Percentiles rank a stretch among this genome's conserved stretches.
These are phyloP conservation scores for Lemur catta DNA, from an alignment of 2,797 vertebrate genomes.

Conservation along the genomic window DNA sequence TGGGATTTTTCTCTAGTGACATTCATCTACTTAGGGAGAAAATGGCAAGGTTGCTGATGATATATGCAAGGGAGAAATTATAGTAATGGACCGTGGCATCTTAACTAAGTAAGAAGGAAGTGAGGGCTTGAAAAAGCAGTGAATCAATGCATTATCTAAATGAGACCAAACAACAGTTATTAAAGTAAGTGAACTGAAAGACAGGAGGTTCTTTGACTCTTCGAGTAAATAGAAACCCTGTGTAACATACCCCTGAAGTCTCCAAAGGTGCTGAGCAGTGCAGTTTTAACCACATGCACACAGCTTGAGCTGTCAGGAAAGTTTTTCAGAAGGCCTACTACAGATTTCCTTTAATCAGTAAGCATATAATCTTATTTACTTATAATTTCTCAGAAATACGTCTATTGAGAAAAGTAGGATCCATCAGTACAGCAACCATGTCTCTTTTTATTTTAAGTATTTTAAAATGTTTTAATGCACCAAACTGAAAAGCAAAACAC, in stretches of 20 bases:
- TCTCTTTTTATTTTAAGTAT: slow-evolving; percentile 51
- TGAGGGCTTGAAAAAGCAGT: neutral
- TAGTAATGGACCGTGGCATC: neutral
- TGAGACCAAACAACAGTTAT: neutral
- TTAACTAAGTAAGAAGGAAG: neutral
- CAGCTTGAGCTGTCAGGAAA: neutral
- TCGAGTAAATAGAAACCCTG: neutral
- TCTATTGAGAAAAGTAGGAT: neutral
- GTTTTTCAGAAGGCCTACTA: neutral
- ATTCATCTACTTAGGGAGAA: neutral
- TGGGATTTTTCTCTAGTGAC: neutral
- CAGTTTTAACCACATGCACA: neutral
- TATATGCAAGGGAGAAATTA: neutral
- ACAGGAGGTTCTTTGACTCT: neutral
- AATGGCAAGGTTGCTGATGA: neutral
- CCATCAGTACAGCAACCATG: neutral
- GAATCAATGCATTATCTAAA: neutral
- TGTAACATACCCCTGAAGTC: neutral
- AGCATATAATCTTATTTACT: slow-evolving; percentile 19
- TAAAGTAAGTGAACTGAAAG: neutral
- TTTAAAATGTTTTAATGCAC: slow-evolving; percentile 36
- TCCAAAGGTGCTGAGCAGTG: neutral
- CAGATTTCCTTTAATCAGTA: neutral
- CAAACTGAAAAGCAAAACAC: slow-evolving; percentile 39
- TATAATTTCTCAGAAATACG: slow-evolving; percentile 31